Conservation (phyloP, 1,140 invertebrate species). For the Condylostylus longicornis region DNA sequence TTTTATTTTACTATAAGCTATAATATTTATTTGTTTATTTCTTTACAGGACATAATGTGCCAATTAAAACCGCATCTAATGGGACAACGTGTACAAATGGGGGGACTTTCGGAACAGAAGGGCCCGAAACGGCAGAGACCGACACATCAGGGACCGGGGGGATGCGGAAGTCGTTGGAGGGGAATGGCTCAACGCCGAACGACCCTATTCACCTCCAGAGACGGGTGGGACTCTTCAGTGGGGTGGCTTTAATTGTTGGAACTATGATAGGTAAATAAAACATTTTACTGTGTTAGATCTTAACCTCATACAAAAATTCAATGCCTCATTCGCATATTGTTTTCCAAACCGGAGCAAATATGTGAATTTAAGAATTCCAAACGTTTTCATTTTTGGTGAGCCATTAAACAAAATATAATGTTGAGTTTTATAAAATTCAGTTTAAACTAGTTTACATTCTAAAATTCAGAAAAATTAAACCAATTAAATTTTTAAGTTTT, state of each 20-base stretch:
- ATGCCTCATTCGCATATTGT: no score
- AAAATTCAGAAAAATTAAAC: no score
- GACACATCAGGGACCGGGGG: slow-evolving; percentile 33
- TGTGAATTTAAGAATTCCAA: no score
- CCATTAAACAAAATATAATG: no score
- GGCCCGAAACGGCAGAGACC: slow-evolving; percentile 34
- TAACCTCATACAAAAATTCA: no score
- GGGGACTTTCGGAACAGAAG: slow-evolving; percentile 29
- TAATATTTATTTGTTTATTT: neutral
- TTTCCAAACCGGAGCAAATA: no score
- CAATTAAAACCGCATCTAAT: slow-evolving; percentile 32
- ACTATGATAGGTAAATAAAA: slow-evolving; percentile 71
- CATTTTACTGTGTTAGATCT: no score
- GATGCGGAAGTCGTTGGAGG: slow-evolving; percentile 53
- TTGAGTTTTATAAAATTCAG: no score
- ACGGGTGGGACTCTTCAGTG: slow-evolving; percentile 95
- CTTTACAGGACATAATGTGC: slow-evolving; percentile 31
- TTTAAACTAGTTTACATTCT: no score
- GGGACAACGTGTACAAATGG: slow-evolving; percentile 31
- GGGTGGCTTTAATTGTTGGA: slow-evolving; percentile 92
- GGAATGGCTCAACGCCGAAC: slow-evolving; percentile 78
- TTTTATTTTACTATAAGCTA: no score
- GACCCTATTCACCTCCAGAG: slow-evolving; percentile 93
- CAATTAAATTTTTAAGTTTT: no score
- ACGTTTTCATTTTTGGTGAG: no score